Base-by-base conservation (phyloP, 2,888 invertebrate species). In the Thera britannica region DNA sequence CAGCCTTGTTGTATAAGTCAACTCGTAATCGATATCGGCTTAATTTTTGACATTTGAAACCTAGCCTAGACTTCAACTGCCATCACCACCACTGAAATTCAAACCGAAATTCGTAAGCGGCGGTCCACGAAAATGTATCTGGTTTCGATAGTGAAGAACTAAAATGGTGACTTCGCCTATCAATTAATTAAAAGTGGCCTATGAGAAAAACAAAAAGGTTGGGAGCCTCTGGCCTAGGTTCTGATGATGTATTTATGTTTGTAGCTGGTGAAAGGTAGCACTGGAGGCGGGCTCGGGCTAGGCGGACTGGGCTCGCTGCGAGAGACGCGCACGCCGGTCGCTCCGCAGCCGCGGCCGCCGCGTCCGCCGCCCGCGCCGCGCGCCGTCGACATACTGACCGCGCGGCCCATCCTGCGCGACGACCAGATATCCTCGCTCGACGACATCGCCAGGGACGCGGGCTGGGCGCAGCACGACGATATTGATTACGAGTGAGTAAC, bases 361-460 rank as follows among this genome's bases (percentile, higher is more conserved):
- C 86, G 86, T 75, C 79, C 83, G 73, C 85, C 90, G 69, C 83
- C 88, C 78, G 79, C 90, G 70, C 90, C 90, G 69, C 94, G 95
- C 62, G 95, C 95, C 79, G 94, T 95, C 59, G 96, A 96, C 75
- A 95, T 95, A 80, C 92, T 96, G 65, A 92, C 95, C 67, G 96
- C 97, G 75, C 95, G 97, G 65, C 97, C 98, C 70, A 98, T 99
- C 75, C 97, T 99, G 77, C 97, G 97, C 78, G 98, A 98, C 84
- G 98, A 98, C 86, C 98, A 98, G 88, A 95, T 99, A 79, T 97
- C 97, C 81, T 97, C 97, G 68, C 96, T 99, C 94, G 98, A 98
- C 90, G 97, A 98, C 84, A 97, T 98, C 77, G 96, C 97, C 56
- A 96, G 97, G 79, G 97, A 98, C 83, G 96, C 97, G 81, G 98